Conservation (phyloP, 2,888 invertebrate species). For the Acleris holmiana region DNA sequence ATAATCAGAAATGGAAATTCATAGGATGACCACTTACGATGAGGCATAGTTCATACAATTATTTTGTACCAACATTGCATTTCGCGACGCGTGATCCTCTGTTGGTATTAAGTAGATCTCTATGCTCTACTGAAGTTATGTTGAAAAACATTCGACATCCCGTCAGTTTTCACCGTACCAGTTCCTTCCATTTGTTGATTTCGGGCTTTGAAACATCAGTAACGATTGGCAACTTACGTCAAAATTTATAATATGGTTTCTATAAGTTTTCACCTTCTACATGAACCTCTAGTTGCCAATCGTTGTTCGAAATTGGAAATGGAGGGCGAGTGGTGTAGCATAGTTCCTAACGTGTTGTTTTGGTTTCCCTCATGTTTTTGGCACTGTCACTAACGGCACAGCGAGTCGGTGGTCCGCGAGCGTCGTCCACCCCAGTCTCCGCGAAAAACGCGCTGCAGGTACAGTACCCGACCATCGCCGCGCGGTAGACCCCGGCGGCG, state of each 20-base stretch:
- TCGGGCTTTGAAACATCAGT: not conserved
- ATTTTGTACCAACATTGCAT: constrained; percentile 39
- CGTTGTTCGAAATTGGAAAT: constrained; percentile 8
- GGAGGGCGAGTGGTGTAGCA: constrained; percentile 50
- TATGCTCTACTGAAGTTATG: constrained; percentile 28
- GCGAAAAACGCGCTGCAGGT: constrained; percentile 87
- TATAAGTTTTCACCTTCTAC: not conserved
- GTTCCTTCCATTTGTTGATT: constrained; percentile 19
- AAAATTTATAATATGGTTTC: no score
- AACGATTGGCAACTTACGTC: not conserved
- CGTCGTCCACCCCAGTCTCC: constrained; percentile 83
- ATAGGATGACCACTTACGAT: constrained; percentile 36
- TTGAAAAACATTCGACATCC: constrained; percentile 24
- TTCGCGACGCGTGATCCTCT: constrained; percentile 24
- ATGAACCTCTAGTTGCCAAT: not conserved
- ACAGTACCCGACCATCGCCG: constrained; percentile 82
- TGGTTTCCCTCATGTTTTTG: constrained; percentile 70
- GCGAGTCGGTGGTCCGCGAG: constrained; percentile 82
- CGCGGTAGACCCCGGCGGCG: constrained; percentile 65
- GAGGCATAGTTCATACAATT: constrained; percentile 22
- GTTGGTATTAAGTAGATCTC: constrained; percentile 34
- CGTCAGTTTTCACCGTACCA: constrained; percentile 21
- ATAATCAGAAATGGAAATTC: constrained; percentile 29
- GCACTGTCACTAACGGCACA: constrained; percentile 76
- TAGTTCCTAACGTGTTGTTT: constrained; percentile 80